Base-by-base conservation (phyloP, 2,797 vertebrate species). In the Loriculus beryllinus region DNA sequence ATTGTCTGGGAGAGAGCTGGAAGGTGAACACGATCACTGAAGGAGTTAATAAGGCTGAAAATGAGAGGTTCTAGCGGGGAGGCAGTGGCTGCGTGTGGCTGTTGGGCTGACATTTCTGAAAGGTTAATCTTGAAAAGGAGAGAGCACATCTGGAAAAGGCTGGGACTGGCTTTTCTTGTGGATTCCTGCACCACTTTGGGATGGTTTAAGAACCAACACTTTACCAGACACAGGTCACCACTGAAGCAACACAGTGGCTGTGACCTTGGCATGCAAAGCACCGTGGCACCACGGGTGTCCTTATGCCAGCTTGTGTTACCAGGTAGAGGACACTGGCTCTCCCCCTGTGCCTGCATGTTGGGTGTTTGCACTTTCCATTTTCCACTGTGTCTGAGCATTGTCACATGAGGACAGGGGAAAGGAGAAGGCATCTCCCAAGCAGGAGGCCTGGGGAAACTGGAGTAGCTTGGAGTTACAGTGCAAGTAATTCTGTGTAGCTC, bases 61-160 rank as follows among this genome's bases (percentile, higher is more conserved):
- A 87, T 78, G 74, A 42, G 57, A 85, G 45, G 75, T 87, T 93
- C 60, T 78, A 37, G 4, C 17, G 49, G 76, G 35, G 63, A 92
- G 70, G 86, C 45, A 4, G 70, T 16, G 12, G 29, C 71, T 89
- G 65, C 4, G 0, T 71, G 79, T 49, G 72, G n/a, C 88, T 92
- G 71, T 70, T 93, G 74, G 90, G 86, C 88, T 94, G 94, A 91
- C 93, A 92, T 93, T 96, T 95, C 60, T 87, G 90, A 95, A 95
- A 96, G 94, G 92, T 94, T 89, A 95, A 87, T 94, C 84, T 78
- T 54, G 78, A 85, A 87, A 85, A 3, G 5, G 48, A 82, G 88
- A 75, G 47, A 85, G 72, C 65, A 40, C 62, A 51, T 65, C 84
- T 52, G 68, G n/a, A 51, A 49, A 57, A 51, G 37, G 70, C 83